phyloP scores from a whole-genome alignment of 2,888 invertebrate species.

The Eledone cirrhosa region DNA sequence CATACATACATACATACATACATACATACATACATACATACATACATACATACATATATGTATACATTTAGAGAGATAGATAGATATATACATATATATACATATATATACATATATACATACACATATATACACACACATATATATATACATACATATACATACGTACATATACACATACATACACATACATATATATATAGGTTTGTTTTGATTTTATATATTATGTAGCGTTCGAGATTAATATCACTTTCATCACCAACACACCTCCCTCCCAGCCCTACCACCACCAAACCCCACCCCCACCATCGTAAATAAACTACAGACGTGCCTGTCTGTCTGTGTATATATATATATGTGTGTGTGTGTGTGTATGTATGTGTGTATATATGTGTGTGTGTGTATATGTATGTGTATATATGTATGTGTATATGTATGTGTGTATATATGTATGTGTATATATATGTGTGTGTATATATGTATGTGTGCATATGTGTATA shows the following conservation, averaged over 20 bases:
- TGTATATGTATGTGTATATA: no score
- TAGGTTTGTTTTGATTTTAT: not conserved
- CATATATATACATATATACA: not conserved
- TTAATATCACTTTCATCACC: not conserved
- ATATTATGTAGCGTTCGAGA: not conserved
- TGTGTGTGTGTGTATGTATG: no score
- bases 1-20: not conserved
- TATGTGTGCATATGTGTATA: not conserved
- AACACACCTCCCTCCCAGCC: not conserved
- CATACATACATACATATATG: not conserved
- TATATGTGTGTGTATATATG: not conserved
- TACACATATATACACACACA: not conserved
- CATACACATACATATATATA: not conserved
- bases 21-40: not conserved
- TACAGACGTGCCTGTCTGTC: not conserved
- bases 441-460: not conserved
- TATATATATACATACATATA: not conserved
- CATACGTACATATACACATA: not conserved
- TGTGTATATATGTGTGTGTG: no score
- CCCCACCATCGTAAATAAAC: not conserved
- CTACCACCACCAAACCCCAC: not conserved
- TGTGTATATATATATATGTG: not conserved
- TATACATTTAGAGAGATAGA: not conserved
- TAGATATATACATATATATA: not conserved
- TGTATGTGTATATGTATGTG: not conserved